These are phyloP conservation scores for Drosophila sechellia DNA, from an alignment of 1,140 invertebrate species.

Conservation along the genomic window DNA sequence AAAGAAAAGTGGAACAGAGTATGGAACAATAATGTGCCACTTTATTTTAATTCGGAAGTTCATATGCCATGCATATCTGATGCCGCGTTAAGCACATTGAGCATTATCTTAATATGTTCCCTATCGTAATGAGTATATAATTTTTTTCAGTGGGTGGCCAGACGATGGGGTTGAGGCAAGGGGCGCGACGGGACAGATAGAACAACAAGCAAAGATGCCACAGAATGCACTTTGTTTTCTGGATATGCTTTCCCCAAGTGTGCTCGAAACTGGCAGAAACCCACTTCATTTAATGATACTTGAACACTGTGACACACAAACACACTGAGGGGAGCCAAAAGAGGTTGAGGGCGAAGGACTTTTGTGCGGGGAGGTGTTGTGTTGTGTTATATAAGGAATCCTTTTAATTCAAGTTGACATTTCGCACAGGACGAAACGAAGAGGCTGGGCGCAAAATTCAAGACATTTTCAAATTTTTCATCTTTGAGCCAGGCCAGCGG, in stretches of 20 bases:
- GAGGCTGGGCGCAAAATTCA: conserved; percentile 57
- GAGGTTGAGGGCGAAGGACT: conserved; percentile 10
- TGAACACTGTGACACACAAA: conserved; percentile 83
- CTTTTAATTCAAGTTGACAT: conserved; percentile 83
- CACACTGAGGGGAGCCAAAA: conserved; percentile 59
- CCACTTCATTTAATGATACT: conserved; percentile 84
- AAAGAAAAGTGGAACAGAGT: not conserved
- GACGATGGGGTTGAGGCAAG: conserved; percentile 1
- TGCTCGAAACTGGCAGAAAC: conserved; percentile 84
- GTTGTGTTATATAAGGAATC: conserved; percentile 78
- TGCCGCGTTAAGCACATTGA: not conserved
- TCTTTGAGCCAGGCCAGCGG: conserved; percentile 70
- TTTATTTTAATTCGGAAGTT: too few relatives aligned
- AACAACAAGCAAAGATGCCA: conserved; percentile 76
- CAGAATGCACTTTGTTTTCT: conserved; percentile 83
- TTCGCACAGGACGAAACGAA: conserved; percentile 64
- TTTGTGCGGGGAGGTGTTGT: conserved; percentile 17
- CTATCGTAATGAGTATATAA: not conserved
- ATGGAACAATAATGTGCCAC: not conserved
- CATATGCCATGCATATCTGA: not conserved
- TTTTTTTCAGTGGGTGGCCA: conserved; percentile 5
- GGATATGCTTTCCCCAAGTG: conserved; percentile 84
- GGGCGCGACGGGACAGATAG: conserved; percentile 36
- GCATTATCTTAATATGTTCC: not conserved
- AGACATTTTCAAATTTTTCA: conserved; percentile 83